Conservation (phyloP, 35 echinoderm and acorn worm species). For the Chiridota heheva region DNA sequence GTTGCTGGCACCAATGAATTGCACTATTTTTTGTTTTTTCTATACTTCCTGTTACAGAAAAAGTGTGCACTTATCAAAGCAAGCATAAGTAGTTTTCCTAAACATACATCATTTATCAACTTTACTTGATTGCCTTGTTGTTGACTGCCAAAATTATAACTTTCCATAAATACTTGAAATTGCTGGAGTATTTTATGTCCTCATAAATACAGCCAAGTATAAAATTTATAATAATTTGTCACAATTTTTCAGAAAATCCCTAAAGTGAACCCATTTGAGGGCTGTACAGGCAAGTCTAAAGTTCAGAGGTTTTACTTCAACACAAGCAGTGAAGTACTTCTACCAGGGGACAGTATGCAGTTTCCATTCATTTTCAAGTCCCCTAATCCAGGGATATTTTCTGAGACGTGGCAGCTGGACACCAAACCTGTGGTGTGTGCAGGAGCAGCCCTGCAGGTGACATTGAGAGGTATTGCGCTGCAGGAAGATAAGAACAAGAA, state of each 20-base stretch:
- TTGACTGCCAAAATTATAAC: too few species aligned
- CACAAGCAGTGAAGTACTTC: constrained; percentile 94
- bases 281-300: constrained; percentile 37
- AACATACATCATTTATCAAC: too few species aligned
- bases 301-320: constrained; percentile 98
- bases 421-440: constrained; percentile 81
- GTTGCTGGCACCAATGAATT: too few species aligned
- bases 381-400: constrained; percentile 97
- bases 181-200: too few species aligned
- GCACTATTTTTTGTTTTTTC: too few species aligned
- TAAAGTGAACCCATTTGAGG: constrained; percentile 90
- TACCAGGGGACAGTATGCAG: constrained; percentile 90
- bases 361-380: constrained; percentile 99
- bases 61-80: too few species aligned
- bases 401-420: constrained; percentile 95
- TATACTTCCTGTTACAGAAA: too few species aligned
- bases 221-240: not conserved
- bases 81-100: too few species aligned
- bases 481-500: constrained; percentile 97
- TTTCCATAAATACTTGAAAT: too few species aligned
- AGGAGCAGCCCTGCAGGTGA: constrained; percentile 78
- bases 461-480: constrained; percentile 80
- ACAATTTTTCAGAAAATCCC: constrained; percentile 82
- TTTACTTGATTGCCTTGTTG: too few species aligned
- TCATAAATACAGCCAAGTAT: too few species aligned